phyloP scores from a whole-genome alignment of 1,140 invertebrate genomes.

The Musca vetustissima region DNA sequence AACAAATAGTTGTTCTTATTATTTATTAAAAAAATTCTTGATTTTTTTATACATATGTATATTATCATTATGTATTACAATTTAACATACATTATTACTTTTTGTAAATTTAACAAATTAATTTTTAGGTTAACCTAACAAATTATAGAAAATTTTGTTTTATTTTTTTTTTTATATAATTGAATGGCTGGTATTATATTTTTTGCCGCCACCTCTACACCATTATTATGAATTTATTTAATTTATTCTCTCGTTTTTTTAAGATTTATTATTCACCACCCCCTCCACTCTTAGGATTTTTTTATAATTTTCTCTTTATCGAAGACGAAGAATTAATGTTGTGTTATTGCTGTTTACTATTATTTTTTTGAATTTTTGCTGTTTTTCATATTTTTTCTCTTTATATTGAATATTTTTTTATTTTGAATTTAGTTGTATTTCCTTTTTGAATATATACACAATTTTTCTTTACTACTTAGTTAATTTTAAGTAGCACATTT shows the following conservation, averaged over 20 bases:
- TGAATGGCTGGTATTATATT: too few relatives aligned
- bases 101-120: conserved; percentile 8
- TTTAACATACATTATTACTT: too few relatives aligned
- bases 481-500: conserved; percentile 23
- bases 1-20: conserved; percentile 11
- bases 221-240: not conserved
- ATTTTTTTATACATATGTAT: not conserved
- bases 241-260: conserved; percentile 10
- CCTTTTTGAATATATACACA: not conserved
- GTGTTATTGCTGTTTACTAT: conserved; percentile 15
- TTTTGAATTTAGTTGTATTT: conserved; percentile 5
- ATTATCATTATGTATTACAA: not conserved
- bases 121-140: not conserved
- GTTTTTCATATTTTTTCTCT: not conserved
- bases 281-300: conserved; percentile 1
- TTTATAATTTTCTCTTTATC: not conserved
- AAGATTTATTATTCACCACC: not conserved
- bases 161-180: too few relatives aligned
- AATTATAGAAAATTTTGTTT: conserved; percentile 15
- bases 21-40: not conserved
- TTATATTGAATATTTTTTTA: conserved; percentile 24
- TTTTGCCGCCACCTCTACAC: not conserved
- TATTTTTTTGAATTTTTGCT: not conserved
- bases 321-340: conserved; percentile 12
- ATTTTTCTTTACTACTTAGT: conserved; percentile 23